Evolutionary conservation across 2,113 vertebrate genomes (phyloP).

Genomic region (Lamprologus lemairii): DNA sequence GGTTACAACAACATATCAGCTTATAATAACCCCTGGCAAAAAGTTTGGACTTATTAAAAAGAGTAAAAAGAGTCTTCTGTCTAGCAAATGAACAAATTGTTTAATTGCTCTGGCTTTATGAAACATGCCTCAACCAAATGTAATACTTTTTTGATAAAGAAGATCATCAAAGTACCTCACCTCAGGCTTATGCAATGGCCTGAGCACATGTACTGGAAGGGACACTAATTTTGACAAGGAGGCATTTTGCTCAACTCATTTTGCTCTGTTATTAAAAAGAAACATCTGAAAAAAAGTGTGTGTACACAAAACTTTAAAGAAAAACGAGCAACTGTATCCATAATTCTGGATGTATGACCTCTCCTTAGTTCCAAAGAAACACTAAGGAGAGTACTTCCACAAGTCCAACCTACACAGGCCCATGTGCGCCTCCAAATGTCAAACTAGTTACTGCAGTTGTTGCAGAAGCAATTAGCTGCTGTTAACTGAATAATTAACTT

Average conservation of each 20-base stretch:
- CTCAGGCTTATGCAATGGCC: neutral
- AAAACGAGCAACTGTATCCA: accelerated
- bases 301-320: neutral
- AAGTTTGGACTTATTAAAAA: neutral
- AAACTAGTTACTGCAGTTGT: neutral
- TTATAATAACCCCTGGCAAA: neutral
- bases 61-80: neutral
- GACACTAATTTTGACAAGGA: neutral
- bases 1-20: neutral
- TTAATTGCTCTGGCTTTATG: neutral
- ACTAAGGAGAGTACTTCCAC: neutral
- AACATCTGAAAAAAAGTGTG: neutral
- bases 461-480: neutral
- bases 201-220: neutral
- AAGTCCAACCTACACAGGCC: neutral
- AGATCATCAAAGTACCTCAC: neutral
- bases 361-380: neutral
- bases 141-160: neutral
- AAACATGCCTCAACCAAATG: neutral
- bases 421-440: neutral
- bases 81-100: neutral
- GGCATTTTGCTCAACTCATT: neutral
- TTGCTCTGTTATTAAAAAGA: neutral
- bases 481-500: neutral
- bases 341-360: neutral